Evolutionary conservation across 1,140 invertebrate genomes (phyloP).

Genomic region (Drosophila orena): DNA sequence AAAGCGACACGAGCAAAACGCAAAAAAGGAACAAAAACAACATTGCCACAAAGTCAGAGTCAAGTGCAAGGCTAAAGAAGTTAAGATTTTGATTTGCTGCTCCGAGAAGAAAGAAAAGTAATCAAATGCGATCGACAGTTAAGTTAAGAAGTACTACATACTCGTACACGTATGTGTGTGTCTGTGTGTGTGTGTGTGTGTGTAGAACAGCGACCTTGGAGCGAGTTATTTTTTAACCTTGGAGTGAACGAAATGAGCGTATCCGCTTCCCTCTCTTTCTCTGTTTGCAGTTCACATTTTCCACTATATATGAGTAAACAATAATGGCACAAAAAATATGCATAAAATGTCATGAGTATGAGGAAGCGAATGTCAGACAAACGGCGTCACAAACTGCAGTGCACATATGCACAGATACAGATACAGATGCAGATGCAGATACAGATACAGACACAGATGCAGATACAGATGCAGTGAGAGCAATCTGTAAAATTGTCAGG

Average conservation of each 20-base stretch:
- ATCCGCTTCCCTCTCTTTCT: conserved; percentile 21
- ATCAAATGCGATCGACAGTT: conserved; percentile 48
- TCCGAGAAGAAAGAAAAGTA: not conserved
- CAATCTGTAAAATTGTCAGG: conserved; percentile 44
- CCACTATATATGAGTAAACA: conserved; percentile 59
- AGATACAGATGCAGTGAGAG: not conserved
- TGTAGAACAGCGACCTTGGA: conserved; percentile 66
- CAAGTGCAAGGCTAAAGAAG: conserved; percentile 70
- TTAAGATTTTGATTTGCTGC: conserved; percentile 35
- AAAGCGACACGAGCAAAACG: conserved; percentile 4
- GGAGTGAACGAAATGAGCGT: conserved; percentile 54
- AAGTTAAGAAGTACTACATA: conserved; percentile 34
- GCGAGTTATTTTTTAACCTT: conserved; percentile 83
- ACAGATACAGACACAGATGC: not conserved
- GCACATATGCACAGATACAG: not conserved
- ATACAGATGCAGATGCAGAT: not conserved
- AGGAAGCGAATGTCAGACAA: conserved; percentile 51
- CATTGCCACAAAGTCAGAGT: conserved; percentile 44
- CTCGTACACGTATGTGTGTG: not conserved
- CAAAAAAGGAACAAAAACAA: not conserved
- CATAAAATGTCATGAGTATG: conserved; percentile 53
- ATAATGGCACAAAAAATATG: conserved; percentile 61
- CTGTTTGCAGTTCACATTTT: conserved; percentile 51
- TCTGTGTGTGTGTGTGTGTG: not conserved
- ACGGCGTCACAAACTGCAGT: conserved; percentile 40